Base-by-base conservation (phyloP, 1,140 invertebrate genomes). In the Caerostris extrusa region DNA sequence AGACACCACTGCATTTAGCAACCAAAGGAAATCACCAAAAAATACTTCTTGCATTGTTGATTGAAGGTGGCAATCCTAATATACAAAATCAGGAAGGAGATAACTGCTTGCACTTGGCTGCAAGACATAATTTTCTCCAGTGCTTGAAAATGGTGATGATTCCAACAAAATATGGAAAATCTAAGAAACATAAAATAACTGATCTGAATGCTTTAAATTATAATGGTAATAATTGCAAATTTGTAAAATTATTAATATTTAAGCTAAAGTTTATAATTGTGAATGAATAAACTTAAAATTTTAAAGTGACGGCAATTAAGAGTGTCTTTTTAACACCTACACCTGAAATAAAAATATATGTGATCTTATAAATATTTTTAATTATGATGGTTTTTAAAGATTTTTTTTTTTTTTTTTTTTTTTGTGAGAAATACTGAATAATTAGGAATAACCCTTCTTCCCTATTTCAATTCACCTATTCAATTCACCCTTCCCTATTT, bases 1-100 rank as follows among this genome's bases (percentile, higher is more conserved):
- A 88, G 86, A 88, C 86, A 53, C 86, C 86, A 5, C 7, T 88
- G 19, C 86, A 88, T 64, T 88, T 88, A 19, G 86, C 86, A 34
- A 53, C 53, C 53, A 67, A 88, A 57, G 53, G 50, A 14, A 53
- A 67, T 19, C 34, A 34, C 53, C 2, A 3, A 6, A 67, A 88
- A 64, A 53, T 88, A 50, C 14, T 88, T 7, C 7, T 64, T 4
- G n/a, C 64, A 10, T 50, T 88, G 61, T 57, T 88, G 3, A 7
- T 12, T 10, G 50, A 67, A 64, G 86, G 86, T 50, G 86, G 60
- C 5, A 17, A 88, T 88, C 56, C 60, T 17, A 61, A 67, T 67
- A 19, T 64, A 3, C 6, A 17, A 12, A 60, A 88, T 7, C 12
- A 10, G 6, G n/a, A 55, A n/a, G 86, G 86, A 55, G 64, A 88